phyloP scores from a whole-genome alignment of 2,113 vertebrate species.

The Lycaon pictus region DNA sequence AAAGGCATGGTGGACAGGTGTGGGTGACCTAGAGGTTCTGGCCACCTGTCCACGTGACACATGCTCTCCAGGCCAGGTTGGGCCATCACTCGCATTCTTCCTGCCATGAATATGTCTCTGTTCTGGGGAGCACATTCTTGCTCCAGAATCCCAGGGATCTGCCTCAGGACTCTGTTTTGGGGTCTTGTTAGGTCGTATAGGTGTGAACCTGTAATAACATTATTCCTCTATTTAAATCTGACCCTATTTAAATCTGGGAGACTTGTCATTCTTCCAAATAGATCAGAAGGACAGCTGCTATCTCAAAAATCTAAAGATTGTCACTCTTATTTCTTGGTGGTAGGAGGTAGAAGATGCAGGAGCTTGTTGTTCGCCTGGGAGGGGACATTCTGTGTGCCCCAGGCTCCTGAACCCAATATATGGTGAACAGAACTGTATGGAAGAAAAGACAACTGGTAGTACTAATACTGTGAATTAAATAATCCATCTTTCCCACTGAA shows the following conservation, averaged over 20 bases:
- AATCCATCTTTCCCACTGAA: neutral
- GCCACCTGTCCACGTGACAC: rapidly evolving
- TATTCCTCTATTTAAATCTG: neutral
- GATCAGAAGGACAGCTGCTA: neutral
- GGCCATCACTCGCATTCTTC: neutral
- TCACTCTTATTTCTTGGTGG: neutral
- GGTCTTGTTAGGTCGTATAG: neutral
- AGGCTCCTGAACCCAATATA: no score
- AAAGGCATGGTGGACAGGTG: neutral
- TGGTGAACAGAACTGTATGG: neutral
- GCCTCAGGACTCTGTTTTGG: neutral
- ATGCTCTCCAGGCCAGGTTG: neutral
- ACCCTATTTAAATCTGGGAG: neutral
- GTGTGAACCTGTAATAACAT: neutral
- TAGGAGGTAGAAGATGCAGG: neutral
- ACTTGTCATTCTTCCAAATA: neutral
- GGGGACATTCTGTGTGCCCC: no score
- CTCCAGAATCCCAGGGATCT: neutral
- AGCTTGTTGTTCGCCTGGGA: neutral
- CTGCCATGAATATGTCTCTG: neutral
- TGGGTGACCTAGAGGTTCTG: neutral
- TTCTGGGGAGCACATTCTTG: no score
- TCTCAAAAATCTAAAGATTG: neutral
- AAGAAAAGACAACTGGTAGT: neutral
- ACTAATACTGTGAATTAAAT: neutral